Percentiles rank a stretch among this genome's conserved stretches.
These are phyloP conservation scores for Cremastinae sp. DNA, from an alignment of 2,888 invertebrate species.

Conservation along the genomic window DNA sequence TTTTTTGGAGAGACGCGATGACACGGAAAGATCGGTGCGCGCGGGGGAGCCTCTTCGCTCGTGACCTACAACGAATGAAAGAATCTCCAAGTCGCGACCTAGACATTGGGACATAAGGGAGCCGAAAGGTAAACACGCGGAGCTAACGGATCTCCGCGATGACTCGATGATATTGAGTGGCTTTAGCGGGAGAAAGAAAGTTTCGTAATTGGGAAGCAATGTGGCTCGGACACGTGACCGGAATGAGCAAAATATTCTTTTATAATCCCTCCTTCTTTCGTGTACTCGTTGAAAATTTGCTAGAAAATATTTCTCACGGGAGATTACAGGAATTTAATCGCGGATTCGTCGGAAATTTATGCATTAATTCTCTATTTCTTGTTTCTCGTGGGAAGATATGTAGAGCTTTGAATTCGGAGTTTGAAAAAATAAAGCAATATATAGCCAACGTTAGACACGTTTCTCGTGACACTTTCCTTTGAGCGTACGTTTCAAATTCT, in stretches of 20 bases:
- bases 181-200: conserved; percentile 62
- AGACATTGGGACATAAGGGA: conserved; percentile 66
- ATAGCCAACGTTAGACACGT: conserved; percentile 34
- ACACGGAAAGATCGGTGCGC: background rate
- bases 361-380: no score
- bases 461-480: conserved; percentile 54
- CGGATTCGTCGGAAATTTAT: no score
- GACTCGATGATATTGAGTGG: conserved; percentile 36
- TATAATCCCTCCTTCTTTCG: conserved; percentile 5
- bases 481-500: conserved; percentile 51
- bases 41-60: conserved; percentile 32
- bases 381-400: no score
- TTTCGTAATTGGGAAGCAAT: conserved; percentile 49
- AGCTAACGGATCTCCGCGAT: conserved; percentile 42
- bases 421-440: background rate
- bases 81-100: conserved; percentile 68
- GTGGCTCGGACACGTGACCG: conserved; percentile 41
- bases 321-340: no score
- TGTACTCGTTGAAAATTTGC: background rate
- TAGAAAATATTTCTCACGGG: background rate
- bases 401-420: background rate
- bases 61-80: conserved; percentile 64
- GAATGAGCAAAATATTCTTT: conserved; percentile 23
- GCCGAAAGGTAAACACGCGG: background rate
- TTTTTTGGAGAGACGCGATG: no score